Evolutionary conservation across 2,113 vertebrate species (phyloP).

Genomic region (Neodon shergylaensis): DNA sequence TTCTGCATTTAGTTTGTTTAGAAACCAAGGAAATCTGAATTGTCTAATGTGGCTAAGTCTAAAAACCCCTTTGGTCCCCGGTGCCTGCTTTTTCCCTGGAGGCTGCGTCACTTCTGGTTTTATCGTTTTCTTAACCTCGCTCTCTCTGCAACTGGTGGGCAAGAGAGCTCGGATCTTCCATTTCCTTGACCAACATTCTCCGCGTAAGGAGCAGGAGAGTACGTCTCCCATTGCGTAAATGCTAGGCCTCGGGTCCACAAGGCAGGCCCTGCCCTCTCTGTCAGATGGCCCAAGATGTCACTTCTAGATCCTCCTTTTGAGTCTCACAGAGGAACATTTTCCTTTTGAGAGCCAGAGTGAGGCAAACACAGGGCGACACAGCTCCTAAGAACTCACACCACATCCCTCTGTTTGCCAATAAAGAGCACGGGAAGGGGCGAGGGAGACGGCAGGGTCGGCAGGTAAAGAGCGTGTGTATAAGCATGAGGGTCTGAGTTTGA

Average conservation of each 20-base stretch:
- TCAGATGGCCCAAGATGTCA: not conserved
- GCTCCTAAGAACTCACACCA: fast-evolving
- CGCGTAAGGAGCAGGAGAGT: fast-evolving
- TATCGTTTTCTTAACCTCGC: not conserved
- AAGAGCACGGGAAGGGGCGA: not conserved
- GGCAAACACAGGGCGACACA: not conserved
- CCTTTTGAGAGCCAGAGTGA: not conserved
- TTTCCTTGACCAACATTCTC: not conserved
- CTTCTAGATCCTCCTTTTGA: not conserved
- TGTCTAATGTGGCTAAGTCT: not conserved
- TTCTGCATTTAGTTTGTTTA: not conserved
- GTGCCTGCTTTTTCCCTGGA: not conserved
- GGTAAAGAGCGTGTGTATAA: no score
- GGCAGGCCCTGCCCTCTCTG: not conserved
- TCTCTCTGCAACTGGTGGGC: not conserved
- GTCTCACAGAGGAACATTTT: no score
- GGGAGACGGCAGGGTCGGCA: not conserved
- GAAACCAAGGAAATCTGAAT: not conserved
- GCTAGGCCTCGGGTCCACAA: fast-evolving
- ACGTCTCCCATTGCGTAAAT: not conserved
- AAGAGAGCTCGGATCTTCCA: not conserved
- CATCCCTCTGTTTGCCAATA: not conserved
- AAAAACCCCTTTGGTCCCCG: not conserved
- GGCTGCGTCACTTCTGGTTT: not conserved
- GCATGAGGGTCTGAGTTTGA: no score